Percentiles rank a stretch among this genome's conserved stretches.
Conservation (phyloP, 2,113 vertebrate genomes). For the Labeo rohita region DNA sequence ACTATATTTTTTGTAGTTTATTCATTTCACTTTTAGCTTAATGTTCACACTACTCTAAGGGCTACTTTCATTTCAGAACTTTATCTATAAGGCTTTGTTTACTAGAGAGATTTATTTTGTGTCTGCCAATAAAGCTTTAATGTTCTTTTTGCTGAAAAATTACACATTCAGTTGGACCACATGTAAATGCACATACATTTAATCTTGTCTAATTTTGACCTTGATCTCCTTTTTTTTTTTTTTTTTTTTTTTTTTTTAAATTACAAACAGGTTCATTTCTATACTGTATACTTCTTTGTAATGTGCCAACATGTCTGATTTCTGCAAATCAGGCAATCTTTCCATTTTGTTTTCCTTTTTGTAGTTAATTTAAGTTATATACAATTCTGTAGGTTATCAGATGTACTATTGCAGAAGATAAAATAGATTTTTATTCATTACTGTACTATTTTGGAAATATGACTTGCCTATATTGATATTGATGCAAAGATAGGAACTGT, state of each 20-base stretch:
- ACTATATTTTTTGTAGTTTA: not conserved
- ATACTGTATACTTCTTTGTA: slow-evolving; percentile 18
- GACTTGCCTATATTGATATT: not conserved
- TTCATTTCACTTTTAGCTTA: not conserved
- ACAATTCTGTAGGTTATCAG: slow-evolving; percentile 42
- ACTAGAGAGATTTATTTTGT: slow-evolving; percentile 35
- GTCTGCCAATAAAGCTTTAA: slow-evolving; percentile 50
- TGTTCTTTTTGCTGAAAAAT: slow-evolving; percentile 15
- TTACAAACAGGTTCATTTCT: not conserved
- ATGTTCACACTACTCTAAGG: slow-evolving; percentile 4
- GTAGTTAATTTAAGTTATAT: slow-evolving; percentile 20
- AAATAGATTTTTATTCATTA: slow-evolving; percentile 32
- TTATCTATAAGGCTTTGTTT: not conserved
- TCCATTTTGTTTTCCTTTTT: not conserved
- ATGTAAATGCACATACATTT: slow-evolving; percentile 19
- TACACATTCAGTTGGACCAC: slow-evolving; percentile 41
- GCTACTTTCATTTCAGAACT: slow-evolving; percentile 4
- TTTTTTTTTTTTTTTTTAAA: too few relatives aligned
- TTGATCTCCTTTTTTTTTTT: not conserved
- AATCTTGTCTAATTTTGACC: not conserved
- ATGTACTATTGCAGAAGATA: slow-evolving; percentile 36
- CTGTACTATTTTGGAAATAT: slow-evolving; percentile 39
- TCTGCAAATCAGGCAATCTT: not conserved
- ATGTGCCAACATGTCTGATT: slow-evolving; percentile 47
- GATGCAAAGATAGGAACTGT: slow-evolving; percentile 21